Conservation (phyloP, 2,888 invertebrate species). For the Lasioglossum morio region DNA sequence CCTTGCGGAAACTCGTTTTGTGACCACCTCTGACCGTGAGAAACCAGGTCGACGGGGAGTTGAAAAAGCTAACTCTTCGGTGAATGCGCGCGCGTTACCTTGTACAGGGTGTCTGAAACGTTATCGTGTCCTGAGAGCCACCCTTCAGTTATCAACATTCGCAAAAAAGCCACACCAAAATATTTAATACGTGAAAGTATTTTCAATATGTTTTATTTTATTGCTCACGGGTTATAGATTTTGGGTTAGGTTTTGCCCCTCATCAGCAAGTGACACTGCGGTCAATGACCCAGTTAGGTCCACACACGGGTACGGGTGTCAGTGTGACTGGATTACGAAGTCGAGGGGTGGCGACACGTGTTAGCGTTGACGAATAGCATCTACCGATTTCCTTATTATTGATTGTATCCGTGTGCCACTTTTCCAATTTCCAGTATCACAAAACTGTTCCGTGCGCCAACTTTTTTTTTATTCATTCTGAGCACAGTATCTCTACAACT, state of each 20-base stretch:
- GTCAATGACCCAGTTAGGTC: not conserved
- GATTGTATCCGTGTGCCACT: not conserved
- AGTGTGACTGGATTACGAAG: not conserved
- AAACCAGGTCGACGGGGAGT: constrained; percentile 62
- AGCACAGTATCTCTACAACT: not conserved
- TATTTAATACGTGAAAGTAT: not conserved
- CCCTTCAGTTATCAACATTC: not conserved
- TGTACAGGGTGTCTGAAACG: not conserved
- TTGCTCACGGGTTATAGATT: not conserved
- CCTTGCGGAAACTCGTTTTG: constrained; percentile 63
- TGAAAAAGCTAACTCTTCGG: constrained; percentile 52
- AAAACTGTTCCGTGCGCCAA: not conserved
- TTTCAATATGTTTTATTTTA: not conserved
- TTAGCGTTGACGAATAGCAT: constrained; percentile 1
- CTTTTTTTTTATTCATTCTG: not conserved
- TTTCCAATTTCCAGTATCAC: not conserved
- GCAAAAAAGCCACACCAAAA: not conserved
- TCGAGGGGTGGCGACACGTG: constrained; percentile 1
- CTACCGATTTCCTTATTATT: not conserved
- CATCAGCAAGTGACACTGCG: not conserved
- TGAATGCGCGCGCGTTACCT: constrained; percentile 9
- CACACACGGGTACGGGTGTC: not conserved
- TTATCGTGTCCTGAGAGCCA: not conserved
- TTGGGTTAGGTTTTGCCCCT: not conserved
- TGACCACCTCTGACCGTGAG: constrained; percentile 66